phyloP scores from a whole-genome alignment of 2,797 vertebrate genomes.

The Ptychadena robeensis region DNA sequence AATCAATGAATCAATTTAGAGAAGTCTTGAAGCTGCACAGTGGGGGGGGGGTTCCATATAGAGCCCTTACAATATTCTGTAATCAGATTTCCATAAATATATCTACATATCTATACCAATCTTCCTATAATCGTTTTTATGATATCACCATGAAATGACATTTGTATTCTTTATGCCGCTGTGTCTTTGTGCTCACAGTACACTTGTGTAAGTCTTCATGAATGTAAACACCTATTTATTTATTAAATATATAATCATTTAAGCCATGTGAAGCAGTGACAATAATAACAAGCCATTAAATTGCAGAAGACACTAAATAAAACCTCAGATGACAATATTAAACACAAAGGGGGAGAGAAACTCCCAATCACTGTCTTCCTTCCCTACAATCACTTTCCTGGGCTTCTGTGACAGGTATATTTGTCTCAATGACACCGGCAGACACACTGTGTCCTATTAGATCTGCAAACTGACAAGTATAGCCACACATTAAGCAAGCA shows the following conservation, averaged over 20 bases:
- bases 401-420: constrained; percentile 55
- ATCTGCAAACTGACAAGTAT: constrained; percentile 56
- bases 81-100: too few relatives aligned
- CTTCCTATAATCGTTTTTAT: too few relatives aligned
- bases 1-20: too few relatives aligned
- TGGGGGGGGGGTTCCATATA: too few relatives aligned
- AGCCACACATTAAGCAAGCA: constrained; percentile 50
- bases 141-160: too few relatives aligned
- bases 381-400: constrained; percentile 8
- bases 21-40: too few relatives aligned
- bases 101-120: too few relatives aligned
- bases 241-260: neutral
- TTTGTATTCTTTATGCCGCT: neutral
- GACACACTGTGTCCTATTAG: constrained; percentile 54
- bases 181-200: neutral
- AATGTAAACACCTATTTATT: neutral
- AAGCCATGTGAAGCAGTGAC: neutral
- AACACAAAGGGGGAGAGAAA: constrained; percentile 69
- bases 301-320: neutral
- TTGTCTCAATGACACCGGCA: constrained; percentile 58
- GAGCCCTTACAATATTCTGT: too few relatives aligned
- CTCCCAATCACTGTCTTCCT: neutral
- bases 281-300: neutral
- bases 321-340: constrained; percentile 68
- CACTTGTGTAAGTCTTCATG: neutral